Percentiles rank a stretch among this genome's conserved stretches.
Evolutionary conservation across 2,113 vertebrate species (phyloP).

Genomic region (Barnardius zonarius): DNA sequence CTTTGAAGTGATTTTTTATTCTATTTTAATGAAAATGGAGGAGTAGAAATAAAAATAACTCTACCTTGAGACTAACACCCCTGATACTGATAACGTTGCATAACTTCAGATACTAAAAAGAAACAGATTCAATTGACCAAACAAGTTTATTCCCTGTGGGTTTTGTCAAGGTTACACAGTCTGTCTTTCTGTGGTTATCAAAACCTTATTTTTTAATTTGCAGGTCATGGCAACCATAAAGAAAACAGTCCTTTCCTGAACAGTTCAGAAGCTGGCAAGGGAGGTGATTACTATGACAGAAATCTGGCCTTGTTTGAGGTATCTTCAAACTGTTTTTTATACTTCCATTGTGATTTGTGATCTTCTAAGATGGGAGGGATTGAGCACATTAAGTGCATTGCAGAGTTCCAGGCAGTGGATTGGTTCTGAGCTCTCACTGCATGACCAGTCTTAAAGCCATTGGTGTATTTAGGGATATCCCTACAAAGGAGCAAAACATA

Average conservation of each 20-base stretch:
- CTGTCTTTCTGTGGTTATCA: background rate
- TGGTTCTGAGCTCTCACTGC: background rate
- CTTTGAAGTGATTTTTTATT: background rate
- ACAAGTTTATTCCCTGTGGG: background rate
- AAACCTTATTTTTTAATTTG: background rate
- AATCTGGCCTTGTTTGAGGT: conserved; percentile 99
- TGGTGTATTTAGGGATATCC: background rate
- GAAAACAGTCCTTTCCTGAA: conserved; percentile 93
- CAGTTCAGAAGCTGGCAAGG: conserved; percentile 80
- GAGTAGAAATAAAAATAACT: background rate
- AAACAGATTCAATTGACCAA: background rate
- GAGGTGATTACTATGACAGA: conserved; percentile 91
- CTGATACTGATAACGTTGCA: background rate
- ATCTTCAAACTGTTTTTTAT: background rate
- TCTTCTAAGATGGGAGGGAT: background rate
- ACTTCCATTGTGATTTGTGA: background rate
- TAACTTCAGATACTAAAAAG: background rate
- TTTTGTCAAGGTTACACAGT: background rate
- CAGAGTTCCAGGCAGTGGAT: background rate
- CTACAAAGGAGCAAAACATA: background rate
- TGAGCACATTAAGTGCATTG: background rate
- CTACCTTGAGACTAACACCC: background rate
- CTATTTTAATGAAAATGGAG: background rate
- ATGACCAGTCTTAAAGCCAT: background rate
- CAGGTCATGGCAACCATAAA: conserved; percentile 91